Base-by-base conservation (phyloP, 2,113 vertebrate genomes). In the Condylura cristata region DNA sequence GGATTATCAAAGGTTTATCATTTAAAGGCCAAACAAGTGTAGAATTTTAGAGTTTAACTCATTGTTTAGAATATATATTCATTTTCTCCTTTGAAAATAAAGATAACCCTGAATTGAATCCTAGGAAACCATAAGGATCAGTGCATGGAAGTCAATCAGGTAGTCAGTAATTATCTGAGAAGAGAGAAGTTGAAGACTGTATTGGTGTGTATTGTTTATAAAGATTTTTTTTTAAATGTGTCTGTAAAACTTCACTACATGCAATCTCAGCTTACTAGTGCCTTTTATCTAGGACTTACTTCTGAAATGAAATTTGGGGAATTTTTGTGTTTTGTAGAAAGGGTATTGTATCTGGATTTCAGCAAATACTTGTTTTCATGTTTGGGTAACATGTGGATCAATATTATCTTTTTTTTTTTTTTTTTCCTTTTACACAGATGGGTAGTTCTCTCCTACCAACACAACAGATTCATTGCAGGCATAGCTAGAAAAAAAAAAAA, bases 1-100 rank as follows among this genome's bases (percentile, higher is more conserved):
- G 6, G 18, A 60, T 83, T 2, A 37, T 58, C 51, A 91, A 32
- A 66, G 53, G 13, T 92, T 88, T 91, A 63, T 22, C 17, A 41
- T 74, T 82, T 79, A 74, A 18, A 32, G 7, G 20, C n/a, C 63
- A 18, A 70, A 41, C 1, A 44, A 10, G 14, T 66, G 88, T 81
- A 65, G n/a, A 89, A 91, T 81, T 60, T 91, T 32, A 28, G 26
- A 78, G 75, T 93, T 72, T 87, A 61, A 61, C 24, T 86, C 37
- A 79, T 60, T 93, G 22, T 86, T 80, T 34, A 79, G 78, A 56
- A 92, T 32, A 41, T 66, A 80, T 93, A 17, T 91, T 94, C 34
- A 61, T 70, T 78, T 8, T 87, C n/a, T 86, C 8, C 89, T 20
- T 66, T 78, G 39, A 86, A 91, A 95, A 81, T 81, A 44, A 93